Percentiles rank a stretch among this genome's conserved stretches.
phyloP scores from a whole-genome alignment of 2,888 invertebrate genomes.

The Slavum lentiscoides region DNA sequence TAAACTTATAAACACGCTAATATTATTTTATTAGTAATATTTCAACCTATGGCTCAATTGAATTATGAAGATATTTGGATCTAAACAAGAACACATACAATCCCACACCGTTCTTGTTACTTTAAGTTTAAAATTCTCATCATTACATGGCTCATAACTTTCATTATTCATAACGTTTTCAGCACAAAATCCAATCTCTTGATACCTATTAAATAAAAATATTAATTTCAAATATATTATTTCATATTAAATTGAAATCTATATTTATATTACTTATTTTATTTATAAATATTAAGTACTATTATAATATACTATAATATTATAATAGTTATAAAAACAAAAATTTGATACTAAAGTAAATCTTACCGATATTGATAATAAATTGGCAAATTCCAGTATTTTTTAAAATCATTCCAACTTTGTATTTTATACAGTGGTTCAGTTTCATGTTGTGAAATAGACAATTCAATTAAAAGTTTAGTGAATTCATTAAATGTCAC shows the following conservation, averaged over 20 bases:
- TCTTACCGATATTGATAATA: constrained; percentile 83
- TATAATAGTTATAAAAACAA: too few relatives aligned
- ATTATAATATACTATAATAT: not conserved
- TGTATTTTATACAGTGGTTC: constrained; percentile 58
- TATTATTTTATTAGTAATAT: not conserved
- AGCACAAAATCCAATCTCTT: constrained; percentile 81
- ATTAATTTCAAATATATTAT: not conserved
- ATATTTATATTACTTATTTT: not conserved
- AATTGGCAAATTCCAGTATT: constrained; percentile 92
- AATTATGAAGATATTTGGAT: constrained; percentile 75
- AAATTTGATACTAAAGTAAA: too few relatives aligned
- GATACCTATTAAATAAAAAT: constrained; percentile 67
- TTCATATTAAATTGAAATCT: not conserved
- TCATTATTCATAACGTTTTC: constrained; percentile 61
- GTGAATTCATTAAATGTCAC: constrained; percentile 75
- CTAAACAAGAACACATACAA: constrained; percentile 72
- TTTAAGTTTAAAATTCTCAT: constrained; percentile 56
- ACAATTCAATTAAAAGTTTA: constrained; percentile 65
- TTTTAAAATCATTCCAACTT: constrained; percentile 74
- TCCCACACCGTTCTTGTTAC: constrained; percentile 64
- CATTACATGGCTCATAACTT: constrained; percentile 50
- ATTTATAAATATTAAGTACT: not conserved
- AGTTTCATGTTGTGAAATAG: constrained; percentile 68
- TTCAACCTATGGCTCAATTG: constrained; percentile 69
- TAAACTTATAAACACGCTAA: too few relatives aligned